These are phyloP conservation scores for Sandelia bainsii DNA, from an alignment of 2,797 vertebrate species.

Conservation along the genomic window DNA sequence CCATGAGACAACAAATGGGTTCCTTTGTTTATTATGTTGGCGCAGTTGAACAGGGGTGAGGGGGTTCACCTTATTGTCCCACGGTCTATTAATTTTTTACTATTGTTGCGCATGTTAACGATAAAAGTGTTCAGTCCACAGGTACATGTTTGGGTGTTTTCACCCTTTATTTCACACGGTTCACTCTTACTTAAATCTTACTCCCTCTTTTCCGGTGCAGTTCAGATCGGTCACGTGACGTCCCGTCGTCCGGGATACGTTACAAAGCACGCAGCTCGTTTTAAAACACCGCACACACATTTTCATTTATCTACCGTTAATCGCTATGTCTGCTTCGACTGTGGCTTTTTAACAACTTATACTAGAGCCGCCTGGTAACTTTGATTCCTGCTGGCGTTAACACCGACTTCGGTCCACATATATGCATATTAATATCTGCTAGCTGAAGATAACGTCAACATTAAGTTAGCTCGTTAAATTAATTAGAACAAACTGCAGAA, in stretches of 20 bases:
- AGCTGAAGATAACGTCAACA: neutral
- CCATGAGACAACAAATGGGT: constrained; percentile 33
- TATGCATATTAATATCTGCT: neutral
- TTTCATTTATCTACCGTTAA: neutral
- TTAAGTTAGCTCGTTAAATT: neutral
- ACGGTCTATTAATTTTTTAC: constrained; percentile 7
- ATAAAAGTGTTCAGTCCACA: neutral
- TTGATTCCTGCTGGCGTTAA: neutral
- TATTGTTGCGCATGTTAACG: neutral
- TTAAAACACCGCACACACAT: constrained; percentile 2
- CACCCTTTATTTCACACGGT: neutral
- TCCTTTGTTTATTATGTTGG: constrained; percentile 64
- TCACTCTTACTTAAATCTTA: constrained; percentile 8
- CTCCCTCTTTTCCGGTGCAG: too few relatives aligned
- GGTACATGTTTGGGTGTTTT: neutral
- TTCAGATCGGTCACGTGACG: constrained; percentile 69
- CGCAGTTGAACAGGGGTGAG: too few relatives aligned
- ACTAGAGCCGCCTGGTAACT: neutral
- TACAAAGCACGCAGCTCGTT: constrained; percentile 54
- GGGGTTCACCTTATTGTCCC: constrained; percentile 29
- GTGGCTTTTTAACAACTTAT: too few relatives aligned
- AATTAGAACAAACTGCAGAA: neutral
- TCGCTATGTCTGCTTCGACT: neutral
- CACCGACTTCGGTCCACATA: neutral
- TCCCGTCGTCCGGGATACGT: constrained; percentile 69